Percentiles rank a stretch among this genome's conserved stretches.
Evolutionary conservation across 2,113 vertebrate genomes (phyloP).

Genomic region (Campylomormyrus tamandua): DNA sequence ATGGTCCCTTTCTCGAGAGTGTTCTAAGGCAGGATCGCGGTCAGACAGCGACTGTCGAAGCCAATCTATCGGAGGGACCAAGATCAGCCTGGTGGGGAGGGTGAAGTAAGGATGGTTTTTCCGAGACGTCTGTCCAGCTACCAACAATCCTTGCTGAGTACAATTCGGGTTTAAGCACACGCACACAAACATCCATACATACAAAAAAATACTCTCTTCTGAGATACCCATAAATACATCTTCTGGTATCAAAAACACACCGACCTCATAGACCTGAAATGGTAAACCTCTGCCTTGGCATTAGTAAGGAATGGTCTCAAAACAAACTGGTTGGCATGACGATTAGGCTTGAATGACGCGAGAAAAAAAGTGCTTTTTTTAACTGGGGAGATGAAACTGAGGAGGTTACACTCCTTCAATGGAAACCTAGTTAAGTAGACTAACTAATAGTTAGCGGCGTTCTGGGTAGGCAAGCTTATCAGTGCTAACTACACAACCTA

Average conservation of each 20-base stretch:
- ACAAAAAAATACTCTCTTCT: slow-evolving; percentile 41
- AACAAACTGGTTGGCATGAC: slow-evolving; percentile 37
- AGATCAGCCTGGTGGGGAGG: background rate
- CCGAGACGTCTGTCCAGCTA: background rate
- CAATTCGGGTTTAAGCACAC: slow-evolving; percentile 36
- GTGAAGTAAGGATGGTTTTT: background rate
- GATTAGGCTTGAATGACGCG: background rate
- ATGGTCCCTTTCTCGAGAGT: background rate
- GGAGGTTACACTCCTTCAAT: background rate
- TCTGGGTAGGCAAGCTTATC: background rate
- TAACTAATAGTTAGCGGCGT: background rate
- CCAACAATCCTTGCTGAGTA: slow-evolving; percentile 37
- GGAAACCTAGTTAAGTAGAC: background rate
- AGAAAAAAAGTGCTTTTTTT: background rate
- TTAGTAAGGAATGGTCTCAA: slow-evolving; percentile 51
- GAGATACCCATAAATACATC: slow-evolving; percentile 32
- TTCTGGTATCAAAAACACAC: slow-evolving; percentile 30
- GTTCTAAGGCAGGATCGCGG: background rate
- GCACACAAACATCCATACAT: slow-evolving; percentile 44
- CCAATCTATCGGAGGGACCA: background rate
- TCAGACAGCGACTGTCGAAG: background rate
- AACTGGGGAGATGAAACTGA: background rate
- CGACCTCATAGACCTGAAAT: slow-evolving; percentile 34
- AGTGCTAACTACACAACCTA: background rate
- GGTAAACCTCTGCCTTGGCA: slow-evolving; percentile 61